Base-by-base conservation (phyloP, 2,888 invertebrate species). In the Cyclophora albipunctata region DNA sequence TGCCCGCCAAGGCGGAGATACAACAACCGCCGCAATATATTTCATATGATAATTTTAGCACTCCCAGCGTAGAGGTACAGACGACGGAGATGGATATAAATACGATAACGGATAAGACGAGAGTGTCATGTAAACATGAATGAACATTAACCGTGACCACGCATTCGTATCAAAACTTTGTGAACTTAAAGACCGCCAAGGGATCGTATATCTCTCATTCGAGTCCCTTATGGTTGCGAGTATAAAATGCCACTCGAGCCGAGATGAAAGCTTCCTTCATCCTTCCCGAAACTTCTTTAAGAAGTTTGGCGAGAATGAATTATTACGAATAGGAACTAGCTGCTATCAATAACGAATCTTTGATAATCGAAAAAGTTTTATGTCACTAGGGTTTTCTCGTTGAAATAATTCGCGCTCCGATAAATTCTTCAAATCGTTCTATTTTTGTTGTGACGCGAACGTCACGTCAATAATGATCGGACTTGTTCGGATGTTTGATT, bases 1-100 rank as follows among this genome's bases (percentile, higher is more conserved):
- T 92, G 57, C 92, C 93, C 34, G 91, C 93, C 5, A 95, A 96
- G 81, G 84, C 93, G 50, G 92, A 93, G 52, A 74, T 74, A 2
- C 93, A 93, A 59, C 89, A 93, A 67, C 92, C 94, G 7, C 94
- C 95, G 4, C 95, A 95, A 69, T 95, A 95, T 76, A 93, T 95
- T 68, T 95, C 95, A 34, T 95, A 95, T 57, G 86, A 88, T 59
- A 86, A 89, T 67, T 89, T 87, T 50, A 78, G 81, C 45, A 74
- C 80, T 7, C 80, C 84, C 4, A 77, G 69, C 52, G 76, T 80
- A 40, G 87, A 85, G 44, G 78, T 76, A 42, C 85, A 84, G 58
- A 78, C 84, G 1, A 81, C 84, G 2, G 84, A 85, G 52, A 82
- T 86, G 77, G 88, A 87, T 59, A 79, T 88, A 56, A 85, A 84